These are phyloP conservation scores for Thunnus albacares DNA, from an alignment of 2,797 vertebrate species.

Conservation along the genomic window DNA sequence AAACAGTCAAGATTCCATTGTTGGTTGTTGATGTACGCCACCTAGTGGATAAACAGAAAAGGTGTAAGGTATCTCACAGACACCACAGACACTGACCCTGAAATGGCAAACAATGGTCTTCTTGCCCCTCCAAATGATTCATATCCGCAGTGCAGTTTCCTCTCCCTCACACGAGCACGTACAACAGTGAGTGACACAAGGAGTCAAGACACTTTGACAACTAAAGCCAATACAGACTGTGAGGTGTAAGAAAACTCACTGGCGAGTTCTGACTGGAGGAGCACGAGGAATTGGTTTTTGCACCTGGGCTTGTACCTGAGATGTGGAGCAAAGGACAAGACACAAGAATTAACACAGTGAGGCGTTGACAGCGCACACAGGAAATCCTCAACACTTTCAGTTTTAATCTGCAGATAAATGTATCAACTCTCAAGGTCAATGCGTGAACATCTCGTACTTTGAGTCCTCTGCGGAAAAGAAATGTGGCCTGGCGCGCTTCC, in stretches of 20 bases:
- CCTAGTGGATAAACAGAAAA: slow-evolving; percentile 82
- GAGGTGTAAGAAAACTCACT: slow-evolving; percentile 85
- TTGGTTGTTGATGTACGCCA: slow-evolving; percentile 91
- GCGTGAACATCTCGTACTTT: slow-evolving; percentile 85
- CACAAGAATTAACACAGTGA: neutral
- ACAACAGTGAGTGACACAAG: neutral
- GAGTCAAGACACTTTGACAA: slow-evolving; percentile 1
- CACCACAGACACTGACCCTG: neutral
- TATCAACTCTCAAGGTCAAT: too few species aligned
- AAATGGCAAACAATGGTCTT: slow-evolving; percentile 8
- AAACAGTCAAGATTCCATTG: slow-evolving; percentile 93
- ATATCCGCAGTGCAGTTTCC: neutral
- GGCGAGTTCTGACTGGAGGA: slow-evolving; percentile 85
- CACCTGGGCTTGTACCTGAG: slow-evolving; percentile 79
- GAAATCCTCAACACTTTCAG: neutral
- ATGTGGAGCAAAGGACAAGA: neutral
- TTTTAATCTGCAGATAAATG: neutral
- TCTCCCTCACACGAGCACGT: slow-evolving; percentile 6
- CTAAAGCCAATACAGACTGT: neutral
- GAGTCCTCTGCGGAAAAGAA: slow-evolving; percentile 93
- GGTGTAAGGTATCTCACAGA: neutral
- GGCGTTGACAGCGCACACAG: neutral
- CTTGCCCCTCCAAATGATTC: slow-evolving; percentile 13
- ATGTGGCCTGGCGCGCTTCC: slow-evolving; percentile 95
- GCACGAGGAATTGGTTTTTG: slow-evolving; percentile 70